These are phyloP conservation scores for Porites cylindrica DNA, from an alignment of 92 coral and sea anemone genomes.

Conservation along the genomic window DNA sequence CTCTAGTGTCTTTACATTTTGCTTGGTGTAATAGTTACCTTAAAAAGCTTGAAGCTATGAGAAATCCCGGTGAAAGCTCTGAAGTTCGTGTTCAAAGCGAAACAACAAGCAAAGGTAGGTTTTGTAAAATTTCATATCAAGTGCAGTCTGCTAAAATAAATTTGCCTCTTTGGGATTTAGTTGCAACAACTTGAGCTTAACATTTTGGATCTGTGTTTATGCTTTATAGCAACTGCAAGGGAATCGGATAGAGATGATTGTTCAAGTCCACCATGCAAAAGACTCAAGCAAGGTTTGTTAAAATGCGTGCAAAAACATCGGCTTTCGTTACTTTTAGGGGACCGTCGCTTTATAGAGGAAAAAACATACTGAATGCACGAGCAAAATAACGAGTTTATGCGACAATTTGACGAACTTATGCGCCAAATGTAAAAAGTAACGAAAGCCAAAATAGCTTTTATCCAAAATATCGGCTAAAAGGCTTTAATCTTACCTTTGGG, in stretches of 20 bases:
- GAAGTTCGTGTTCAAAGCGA: constrained; percentile 21
- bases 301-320: neutral
- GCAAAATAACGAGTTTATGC: too few relatives aligned
- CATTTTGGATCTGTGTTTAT: neutral
- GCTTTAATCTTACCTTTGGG: too few relatives aligned
- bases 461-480: too few relatives aligned
- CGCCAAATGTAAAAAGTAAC: too few relatives aligned
- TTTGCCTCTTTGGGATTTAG: neutral
- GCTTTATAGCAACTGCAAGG: constrained; percentile 10
- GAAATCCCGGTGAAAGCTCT: constrained; percentile 64
- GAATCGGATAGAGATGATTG: constrained; percentile 80
- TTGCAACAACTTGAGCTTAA: neutral
- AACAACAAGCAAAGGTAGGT: constrained; percentile 46
- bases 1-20: constrained; percentile 16
- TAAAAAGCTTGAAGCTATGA: constrained; percentile 39
- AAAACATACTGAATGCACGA: too few relatives aligned
- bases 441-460: too few relatives aligned
- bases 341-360: too few relatives aligned
- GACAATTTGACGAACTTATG: too few relatives aligned
- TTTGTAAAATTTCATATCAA: neutral
- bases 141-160: constrained; percentile 1
- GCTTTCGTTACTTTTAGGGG: too few relatives aligned
- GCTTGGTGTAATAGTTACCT: neutral
- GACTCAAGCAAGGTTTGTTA: constrained; percentile 91
- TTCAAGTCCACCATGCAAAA: constrained; percentile 98